These are phyloP conservation scores for Eristalis pertinax DNA, from an alignment of 2,888 invertebrate genomes.

Conservation along the genomic window DNA sequence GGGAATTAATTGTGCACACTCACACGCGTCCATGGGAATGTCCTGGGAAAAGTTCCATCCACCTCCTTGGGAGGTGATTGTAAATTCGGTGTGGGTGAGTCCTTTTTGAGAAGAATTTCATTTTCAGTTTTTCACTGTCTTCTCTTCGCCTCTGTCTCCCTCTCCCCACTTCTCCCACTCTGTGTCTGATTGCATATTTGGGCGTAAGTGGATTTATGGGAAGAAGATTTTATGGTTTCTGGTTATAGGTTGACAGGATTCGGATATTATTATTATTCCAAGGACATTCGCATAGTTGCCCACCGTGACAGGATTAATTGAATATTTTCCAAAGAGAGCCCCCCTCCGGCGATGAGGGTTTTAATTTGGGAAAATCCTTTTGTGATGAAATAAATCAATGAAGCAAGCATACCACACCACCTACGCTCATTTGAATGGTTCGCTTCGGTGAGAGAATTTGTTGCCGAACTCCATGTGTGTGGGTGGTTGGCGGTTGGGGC, in stretches of 20 bases:
- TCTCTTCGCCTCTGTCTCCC: neutral
- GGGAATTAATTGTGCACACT: constrained; percentile 49
- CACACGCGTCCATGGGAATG: constrained; percentile 18
- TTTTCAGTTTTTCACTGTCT: neutral
- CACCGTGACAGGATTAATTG: constrained; percentile 57
- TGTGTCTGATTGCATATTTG: neutral
- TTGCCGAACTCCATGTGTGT: constrained; percentile 4
- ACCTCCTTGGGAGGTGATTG: constrained; percentile 34
- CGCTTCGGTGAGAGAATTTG: constrained; percentile 24
- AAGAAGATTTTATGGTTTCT: constrained; percentile 65
- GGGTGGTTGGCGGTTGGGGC: no score
- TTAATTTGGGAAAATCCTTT: constrained; percentile 49
- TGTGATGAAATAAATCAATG: constrained; percentile 59
- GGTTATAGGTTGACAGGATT: constrained; percentile 54
- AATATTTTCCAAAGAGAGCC: constrained; percentile 33
- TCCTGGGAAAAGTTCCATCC: constrained; percentile 18
- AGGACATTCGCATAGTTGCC: constrained; percentile 11
- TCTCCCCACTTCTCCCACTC: no score
- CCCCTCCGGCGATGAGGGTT: neutral
- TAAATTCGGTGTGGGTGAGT: constrained; percentile 42
- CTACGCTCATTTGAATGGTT: constrained; percentile 28
- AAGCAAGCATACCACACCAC: neutral
- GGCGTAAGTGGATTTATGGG: constrained; percentile 3
- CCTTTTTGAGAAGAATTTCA: constrained; percentile 29
- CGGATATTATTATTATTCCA: constrained; percentile 41